Percentiles rank a stretch among this genome's conserved stretches.
Evolutionary conservation across 2,888 invertebrate genomes (phyloP).

Genomic region (Limenitis arthemis): DNA sequence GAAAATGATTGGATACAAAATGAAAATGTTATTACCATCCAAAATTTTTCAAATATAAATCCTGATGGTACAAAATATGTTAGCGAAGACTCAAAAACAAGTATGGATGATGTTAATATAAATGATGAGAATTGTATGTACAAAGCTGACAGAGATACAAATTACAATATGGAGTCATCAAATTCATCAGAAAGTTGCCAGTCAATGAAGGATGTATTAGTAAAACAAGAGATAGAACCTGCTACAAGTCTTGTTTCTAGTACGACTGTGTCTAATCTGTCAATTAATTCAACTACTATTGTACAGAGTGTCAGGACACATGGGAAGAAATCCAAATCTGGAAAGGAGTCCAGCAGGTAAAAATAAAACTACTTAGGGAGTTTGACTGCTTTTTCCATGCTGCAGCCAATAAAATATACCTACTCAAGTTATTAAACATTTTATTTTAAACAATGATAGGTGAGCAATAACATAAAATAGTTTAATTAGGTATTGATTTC

Average conservation of each 20-base stretch:
- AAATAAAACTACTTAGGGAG: no score
- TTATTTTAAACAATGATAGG: no score
- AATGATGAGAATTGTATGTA: conserved; percentile 65
- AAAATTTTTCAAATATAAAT: conserved; percentile 50
- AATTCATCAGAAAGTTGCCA: conserved; percentile 66
- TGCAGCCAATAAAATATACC: no score
- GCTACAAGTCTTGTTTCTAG: conserved; percentile 46
- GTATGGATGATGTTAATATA: conserved; percentile 60
- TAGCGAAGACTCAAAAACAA: conserved; percentile 63
- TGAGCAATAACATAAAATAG: no score
- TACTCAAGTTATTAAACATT: no score
- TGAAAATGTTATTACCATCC: conserved; percentile 54
- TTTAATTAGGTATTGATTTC: no score
- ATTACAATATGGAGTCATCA: conserved; percentile 65
- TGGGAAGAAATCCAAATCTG: conserved; percentile 53
- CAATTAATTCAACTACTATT: conserved; percentile 46
- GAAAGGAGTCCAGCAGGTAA: conserved; percentile 60
- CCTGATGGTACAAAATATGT: conserved; percentile 55
- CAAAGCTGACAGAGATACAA: conserved; percentile 62
- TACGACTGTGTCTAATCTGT: conserved; percentile 38
- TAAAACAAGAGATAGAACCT: conserved; percentile 51
- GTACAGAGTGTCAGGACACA: conserved; percentile 42
- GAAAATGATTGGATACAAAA: conserved; percentile 55
- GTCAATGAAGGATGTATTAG: conserved; percentile 54
- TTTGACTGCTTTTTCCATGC: no score